A percentile compares a stretch with the other conserved stretches of the same genome.
phyloP scores from a whole-genome alignment of 2,797 vertebrate genomes.

The Chelmon rostratus region DNA sequence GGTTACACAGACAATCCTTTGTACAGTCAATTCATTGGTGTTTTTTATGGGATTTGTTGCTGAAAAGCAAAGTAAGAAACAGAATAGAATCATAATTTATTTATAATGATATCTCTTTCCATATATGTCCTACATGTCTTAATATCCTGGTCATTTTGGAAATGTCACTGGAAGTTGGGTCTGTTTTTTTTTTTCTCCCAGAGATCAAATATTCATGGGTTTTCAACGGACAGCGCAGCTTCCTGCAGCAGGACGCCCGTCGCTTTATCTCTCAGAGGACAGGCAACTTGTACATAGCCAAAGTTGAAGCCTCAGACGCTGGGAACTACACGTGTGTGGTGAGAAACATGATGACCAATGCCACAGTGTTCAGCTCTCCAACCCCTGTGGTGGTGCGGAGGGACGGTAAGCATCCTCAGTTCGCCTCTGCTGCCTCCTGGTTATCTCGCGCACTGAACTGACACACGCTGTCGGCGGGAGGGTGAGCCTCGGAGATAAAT shows the following conservation, averaged over 20 bases:
- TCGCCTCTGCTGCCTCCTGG: constrained; percentile 36
- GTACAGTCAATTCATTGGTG: not conserved
- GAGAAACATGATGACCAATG: constrained; percentile 91
- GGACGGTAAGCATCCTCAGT: constrained; percentile 87
- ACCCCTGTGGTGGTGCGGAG: constrained; percentile 91
- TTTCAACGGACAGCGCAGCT: constrained; percentile 90
- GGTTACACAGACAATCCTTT: not conserved
- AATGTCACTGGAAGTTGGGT: constrained; percentile 35
- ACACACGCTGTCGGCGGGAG: constrained; percentile 20
- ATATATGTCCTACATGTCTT: constrained; percentile 7
- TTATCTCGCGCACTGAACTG: constrained; percentile 58
- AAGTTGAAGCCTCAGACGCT: constrained; percentile 91
- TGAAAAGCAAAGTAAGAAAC: constrained; percentile 17
- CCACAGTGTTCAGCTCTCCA: constrained; percentile 90
- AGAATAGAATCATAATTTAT: constrained; percentile 1
- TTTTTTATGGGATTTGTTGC: constrained; percentile 15
- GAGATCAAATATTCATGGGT: constrained; percentile 95
- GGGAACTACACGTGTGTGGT: constrained; percentile 95
- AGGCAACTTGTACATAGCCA: constrained; percentile 93
- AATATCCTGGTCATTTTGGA: constrained; percentile 20
- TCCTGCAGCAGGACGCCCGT: constrained; percentile 91
- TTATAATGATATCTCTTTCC: constrained; percentile 12
- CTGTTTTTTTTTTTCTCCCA: constrained; percentile 69
- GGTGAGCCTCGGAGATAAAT: constrained; percentile 66
- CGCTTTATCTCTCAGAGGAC: constrained; percentile 95